Conservation (phyloP, 2,888 invertebrate species). For the Drosophila vallismaia region DNA sequence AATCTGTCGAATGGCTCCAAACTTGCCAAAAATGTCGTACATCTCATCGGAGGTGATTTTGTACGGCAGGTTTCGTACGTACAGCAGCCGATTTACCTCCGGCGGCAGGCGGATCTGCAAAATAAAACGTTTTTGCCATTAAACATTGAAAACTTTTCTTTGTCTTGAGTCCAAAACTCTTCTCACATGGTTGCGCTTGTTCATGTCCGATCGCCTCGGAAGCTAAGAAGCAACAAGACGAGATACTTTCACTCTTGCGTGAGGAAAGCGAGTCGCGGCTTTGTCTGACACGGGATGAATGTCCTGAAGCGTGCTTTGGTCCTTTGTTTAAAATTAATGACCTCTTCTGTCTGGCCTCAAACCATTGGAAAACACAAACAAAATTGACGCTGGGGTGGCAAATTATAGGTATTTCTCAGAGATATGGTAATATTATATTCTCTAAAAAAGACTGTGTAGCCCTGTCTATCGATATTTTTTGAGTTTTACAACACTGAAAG, state of each 20-base stretch:
- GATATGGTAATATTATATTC: no score
- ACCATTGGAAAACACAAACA: constrained; percentile 61
- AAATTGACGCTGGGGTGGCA: constrained; percentile 42
- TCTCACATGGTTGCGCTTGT: constrained; percentile 83
- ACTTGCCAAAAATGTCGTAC: constrained; percentile 99
- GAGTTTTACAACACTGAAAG: not conserved
- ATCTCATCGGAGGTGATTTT: constrained; percentile 99
- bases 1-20: constrained; percentile 99
- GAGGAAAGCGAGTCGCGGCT: constrained; percentile 45
- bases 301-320: constrained; percentile 67
- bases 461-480: not conserved
- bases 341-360: constrained; percentile 70
- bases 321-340: constrained; percentile 76
- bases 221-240: constrained; percentile 62
- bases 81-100: constrained; percentile 98
- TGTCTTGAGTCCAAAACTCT: constrained; percentile 16
- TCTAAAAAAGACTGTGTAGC: no score
- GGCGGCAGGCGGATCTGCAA: constrained; percentile 97
- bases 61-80: constrained; percentile 98
- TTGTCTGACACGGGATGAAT: constrained; percentile 73
- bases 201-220: constrained; percentile 70
- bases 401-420: not conserved
- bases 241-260: constrained; percentile 66
- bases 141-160: constrained; percentile 33
- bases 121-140: constrained; percentile 18